Base-by-base conservation (phyloP, 2,888 invertebrate genomes). In the Drosophila mimetica region DNA sequence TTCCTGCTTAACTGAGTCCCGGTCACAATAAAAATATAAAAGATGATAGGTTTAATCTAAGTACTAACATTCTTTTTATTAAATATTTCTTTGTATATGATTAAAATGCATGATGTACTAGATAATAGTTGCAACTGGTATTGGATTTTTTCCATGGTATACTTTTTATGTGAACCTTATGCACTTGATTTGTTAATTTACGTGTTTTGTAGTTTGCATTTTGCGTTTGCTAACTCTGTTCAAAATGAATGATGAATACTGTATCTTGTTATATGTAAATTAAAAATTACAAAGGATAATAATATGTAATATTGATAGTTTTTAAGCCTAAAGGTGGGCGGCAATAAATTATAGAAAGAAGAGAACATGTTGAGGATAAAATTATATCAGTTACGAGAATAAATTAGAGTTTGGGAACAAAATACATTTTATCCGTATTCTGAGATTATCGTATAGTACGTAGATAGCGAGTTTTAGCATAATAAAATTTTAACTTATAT, bases 1-100 rank as follows among this genome's bases (percentile, higher is more conserved):
- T n/a, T n/a, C n/a, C n/a, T n/a, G n/a, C n/a, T n/a, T n/a, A n/a
- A n/a, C n/a, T n/a, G n/a, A n/a, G n/a, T 11, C 11, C 32, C 4
- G 13, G 32, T 2, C 32, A 32, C 11, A 32, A 11, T 3, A 0
- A 32, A 4, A 32, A 39, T 13, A 11, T 14, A 25, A 9, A 25
- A 11, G n/a, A 20, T 30, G 9, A 20, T 7, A 2, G 4, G 6
- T 9, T 8, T n/a, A 4, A 22, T 61, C 64, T 81, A 73, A 81
- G 73, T 75, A 67, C 82, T 83, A 87, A 87, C 87, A 85, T 76
- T 80, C 51, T 74, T 65, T 80, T 80, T 81, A 83, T 84, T 87
- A 76, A 83, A 83, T 86, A 86, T 86, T 75, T 37, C 11, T 63
- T 78, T 82, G 79, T 81, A 84, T 85, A 87, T 84, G 73, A 77